Percentiles rank a stretch among this genome's conserved stretches.
phyloP scores from a whole-genome alignment of 2,797 vertebrate genomes.

The Valencia hispanica region DNA sequence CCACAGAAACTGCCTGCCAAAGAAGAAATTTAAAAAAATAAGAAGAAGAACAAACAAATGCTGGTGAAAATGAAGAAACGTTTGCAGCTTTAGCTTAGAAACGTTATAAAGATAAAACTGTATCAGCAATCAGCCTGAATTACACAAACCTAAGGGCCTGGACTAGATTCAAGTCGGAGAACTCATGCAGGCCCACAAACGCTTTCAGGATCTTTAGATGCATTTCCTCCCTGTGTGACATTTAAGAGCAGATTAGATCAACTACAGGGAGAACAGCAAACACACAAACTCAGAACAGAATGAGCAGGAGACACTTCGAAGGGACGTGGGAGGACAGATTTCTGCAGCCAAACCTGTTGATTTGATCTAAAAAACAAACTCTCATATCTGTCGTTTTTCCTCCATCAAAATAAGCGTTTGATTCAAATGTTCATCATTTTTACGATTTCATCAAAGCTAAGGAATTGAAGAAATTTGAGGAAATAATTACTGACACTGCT shows the following conservation, averaged over 20 bases:
- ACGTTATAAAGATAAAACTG: conserved; percentile 1
- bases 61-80: neutral
- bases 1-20: conserved; percentile 92
- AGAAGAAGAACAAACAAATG: neutral
- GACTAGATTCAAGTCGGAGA: conserved; percentile 92
- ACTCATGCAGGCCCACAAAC: conserved; percentile 92
- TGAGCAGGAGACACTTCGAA: neutral
- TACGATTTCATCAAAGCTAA: neutral
- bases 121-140: neutral
- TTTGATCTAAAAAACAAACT: neutral
- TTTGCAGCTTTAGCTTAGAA: neutral
- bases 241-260: neutral
- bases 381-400: neutral
- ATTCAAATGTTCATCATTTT: neutral
- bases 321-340: neutral
- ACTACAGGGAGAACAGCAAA: neutral
- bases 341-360: neutral
- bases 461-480: neutral
- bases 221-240: conserved; percentile 79
- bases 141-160: conserved; percentile 89
- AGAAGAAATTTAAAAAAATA: neutral
- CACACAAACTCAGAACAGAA: neutral
- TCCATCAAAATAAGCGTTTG: neutral
- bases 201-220: conserved; percentile 88
- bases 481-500: neutral